phyloP scores from a whole-genome alignment of 2,113 vertebrate genomes.

The Piaya cayana region DNA sequence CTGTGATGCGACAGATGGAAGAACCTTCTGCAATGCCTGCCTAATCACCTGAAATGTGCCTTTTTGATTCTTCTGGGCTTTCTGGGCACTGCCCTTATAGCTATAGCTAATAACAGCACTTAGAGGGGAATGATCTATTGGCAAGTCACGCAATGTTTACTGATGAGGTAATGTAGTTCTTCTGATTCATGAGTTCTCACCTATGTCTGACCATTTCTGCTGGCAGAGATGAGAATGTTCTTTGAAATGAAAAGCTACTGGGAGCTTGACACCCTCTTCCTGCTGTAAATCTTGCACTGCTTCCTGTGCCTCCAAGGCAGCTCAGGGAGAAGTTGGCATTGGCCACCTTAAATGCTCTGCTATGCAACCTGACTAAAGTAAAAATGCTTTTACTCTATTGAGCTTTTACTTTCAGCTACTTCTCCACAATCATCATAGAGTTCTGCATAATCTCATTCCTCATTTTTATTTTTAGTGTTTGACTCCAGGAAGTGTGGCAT shows the following conservation, averaged over 20 bases:
- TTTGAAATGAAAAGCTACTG: background rate
- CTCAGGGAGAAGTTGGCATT: background rate
- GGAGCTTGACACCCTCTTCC: background rate
- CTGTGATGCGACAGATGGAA: slow-evolving; percentile 26
- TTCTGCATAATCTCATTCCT: background rate
- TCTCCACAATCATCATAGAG: background rate
- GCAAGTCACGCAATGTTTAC: background rate
- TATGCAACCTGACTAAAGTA: background rate
- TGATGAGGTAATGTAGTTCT: background rate
- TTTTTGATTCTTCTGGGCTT: background rate
- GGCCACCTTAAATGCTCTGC: background rate
- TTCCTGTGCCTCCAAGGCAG: background rate
- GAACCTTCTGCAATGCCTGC: background rate
- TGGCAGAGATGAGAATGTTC: background rate
- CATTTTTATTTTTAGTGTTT: slow-evolving; percentile 32
- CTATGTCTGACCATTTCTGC: background rate
- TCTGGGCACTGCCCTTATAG: background rate
- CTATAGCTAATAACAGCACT: background rate
- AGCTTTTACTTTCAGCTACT: background rate
- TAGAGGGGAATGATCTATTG: background rate
- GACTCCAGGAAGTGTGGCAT: background rate
- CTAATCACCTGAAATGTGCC: background rate
- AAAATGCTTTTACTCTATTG: background rate
- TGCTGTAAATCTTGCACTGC: background rate
- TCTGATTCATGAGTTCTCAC: background rate